phyloP scores from a whole-genome alignment of 2,797 vertebrate species.

The Intellagama lesueurii region DNA sequence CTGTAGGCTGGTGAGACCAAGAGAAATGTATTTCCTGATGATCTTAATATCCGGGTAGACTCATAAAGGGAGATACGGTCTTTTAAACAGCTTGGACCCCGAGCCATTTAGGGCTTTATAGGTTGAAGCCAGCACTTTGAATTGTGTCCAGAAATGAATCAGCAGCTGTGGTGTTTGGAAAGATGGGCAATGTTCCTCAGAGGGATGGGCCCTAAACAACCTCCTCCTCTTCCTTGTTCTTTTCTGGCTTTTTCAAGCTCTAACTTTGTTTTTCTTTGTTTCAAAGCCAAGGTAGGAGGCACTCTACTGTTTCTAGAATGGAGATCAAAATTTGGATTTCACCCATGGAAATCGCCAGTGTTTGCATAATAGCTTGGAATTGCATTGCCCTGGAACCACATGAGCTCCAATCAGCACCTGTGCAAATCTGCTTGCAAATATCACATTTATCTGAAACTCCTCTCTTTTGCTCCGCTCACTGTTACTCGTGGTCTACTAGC shows the following conservation, averaged over 20 bases:
- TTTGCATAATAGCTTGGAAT: background rate
- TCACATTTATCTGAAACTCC: background rate
- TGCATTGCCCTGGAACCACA: background rate
- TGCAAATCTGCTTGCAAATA: background rate
- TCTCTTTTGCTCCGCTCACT: background rate
- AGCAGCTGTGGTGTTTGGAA: no score
- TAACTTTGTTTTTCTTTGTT: background rate
- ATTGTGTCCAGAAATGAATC: no score
- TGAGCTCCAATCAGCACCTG: background rate
- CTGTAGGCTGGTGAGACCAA: no score
- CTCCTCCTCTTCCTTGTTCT: background rate
- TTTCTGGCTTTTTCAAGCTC: background rate
- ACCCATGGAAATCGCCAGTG: background rate
- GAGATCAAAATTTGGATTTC: conserved; percentile 18
- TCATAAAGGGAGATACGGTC: no score
- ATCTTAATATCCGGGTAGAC: no score
- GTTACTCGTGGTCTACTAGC: background rate
- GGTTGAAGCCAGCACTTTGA: no score
- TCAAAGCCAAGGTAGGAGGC: background rate
- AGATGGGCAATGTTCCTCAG: background rate
- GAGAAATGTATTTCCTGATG: no score
- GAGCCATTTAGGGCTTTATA: no score
- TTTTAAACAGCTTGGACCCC: no score
- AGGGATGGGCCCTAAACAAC: background rate
- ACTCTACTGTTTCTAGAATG: background rate